phyloP scores from a whole-genome alignment of 1,140 invertebrate species.

The Zelostemma sp. region DNA sequence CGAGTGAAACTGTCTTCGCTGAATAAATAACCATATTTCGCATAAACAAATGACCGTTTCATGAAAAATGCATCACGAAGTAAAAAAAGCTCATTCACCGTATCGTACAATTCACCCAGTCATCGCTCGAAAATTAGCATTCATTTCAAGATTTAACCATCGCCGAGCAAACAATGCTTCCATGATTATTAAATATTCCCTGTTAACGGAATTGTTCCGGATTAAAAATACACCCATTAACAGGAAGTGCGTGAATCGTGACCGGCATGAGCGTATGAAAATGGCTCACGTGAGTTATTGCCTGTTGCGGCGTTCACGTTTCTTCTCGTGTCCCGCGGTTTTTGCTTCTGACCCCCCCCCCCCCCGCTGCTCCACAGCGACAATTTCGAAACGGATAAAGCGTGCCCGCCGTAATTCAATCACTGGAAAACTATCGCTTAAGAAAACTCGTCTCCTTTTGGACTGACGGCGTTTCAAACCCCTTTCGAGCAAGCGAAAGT shows the following conservation, averaged over 20 bases:
- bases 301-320: background rate
- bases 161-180: too few species aligned
- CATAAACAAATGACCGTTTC: too few species aligned
- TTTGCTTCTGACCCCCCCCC: background rate
- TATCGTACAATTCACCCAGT: too few species aligned
- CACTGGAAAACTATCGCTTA: background rate
- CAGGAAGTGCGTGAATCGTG: constrained; percentile 5
- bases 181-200: constrained; percentile 3
- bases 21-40: too few species aligned
- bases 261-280: background rate
- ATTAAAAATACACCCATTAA: constrained; percentile 2
- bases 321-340: background rate
- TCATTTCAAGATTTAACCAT: too few species aligned
- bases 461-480: background rate
- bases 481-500: background rate
- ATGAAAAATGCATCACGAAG: too few species aligned
- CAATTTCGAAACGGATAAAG: background rate
- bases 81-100: too few species aligned
- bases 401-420: background rate
- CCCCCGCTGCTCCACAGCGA: background rate
- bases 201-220: background rate
- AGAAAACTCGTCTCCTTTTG: background rate
- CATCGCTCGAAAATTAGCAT: too few species aligned
- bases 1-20: too few species aligned
- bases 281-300: background rate